A percentile compares a stretch with the other conserved stretches of the same genome.
These are phyloP conservation scores for Onychostoma macrolepis DNA, from an alignment of 2,113 vertebrate species.

Conservation along the genomic window DNA sequence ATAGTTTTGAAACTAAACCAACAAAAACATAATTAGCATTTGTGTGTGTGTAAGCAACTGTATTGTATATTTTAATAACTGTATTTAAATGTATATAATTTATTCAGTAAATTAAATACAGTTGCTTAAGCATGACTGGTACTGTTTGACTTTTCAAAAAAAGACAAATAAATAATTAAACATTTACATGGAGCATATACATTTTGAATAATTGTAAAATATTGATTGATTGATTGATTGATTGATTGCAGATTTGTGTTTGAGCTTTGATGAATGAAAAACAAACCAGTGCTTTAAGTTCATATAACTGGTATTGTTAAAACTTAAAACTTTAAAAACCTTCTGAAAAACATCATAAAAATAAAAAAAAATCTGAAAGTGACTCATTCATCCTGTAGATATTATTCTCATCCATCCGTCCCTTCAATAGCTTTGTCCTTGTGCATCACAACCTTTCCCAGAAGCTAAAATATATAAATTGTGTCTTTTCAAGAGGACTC, in stretches of 20 bases:
- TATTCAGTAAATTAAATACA: too few species aligned
- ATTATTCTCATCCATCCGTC: not conserved
- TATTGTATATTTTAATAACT: too few species aligned
- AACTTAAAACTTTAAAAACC: not conserved
- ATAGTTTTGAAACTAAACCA: not conserved
- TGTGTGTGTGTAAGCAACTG: too few species aligned
- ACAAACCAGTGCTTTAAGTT: not conserved
- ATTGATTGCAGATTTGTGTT: not conserved
- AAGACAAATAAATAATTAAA: not conserved
- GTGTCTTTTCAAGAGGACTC: conserved; percentile 9
- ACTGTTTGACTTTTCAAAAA: too few species aligned
- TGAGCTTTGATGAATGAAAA: not conserved
- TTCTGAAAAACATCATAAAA: not conserved
- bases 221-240: too few species aligned
- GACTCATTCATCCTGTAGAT: conserved; percentile 6
- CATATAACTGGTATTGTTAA: not conserved
- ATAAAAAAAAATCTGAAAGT: not conserved
- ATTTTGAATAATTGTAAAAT: too few species aligned
- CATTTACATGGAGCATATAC: not conserved
- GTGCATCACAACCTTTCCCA: conserved; percentile 6
- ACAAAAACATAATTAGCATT: not conserved
- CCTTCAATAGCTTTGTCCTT: conserved; percentile 37
- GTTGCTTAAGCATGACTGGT: too few species aligned
- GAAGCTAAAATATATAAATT: not conserved
- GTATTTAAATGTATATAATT: too few species aligned